Evolutionary conservation across 2,888 invertebrate genomes (phyloP).

Genomic region (Tolmerus cingulatus): DNA sequence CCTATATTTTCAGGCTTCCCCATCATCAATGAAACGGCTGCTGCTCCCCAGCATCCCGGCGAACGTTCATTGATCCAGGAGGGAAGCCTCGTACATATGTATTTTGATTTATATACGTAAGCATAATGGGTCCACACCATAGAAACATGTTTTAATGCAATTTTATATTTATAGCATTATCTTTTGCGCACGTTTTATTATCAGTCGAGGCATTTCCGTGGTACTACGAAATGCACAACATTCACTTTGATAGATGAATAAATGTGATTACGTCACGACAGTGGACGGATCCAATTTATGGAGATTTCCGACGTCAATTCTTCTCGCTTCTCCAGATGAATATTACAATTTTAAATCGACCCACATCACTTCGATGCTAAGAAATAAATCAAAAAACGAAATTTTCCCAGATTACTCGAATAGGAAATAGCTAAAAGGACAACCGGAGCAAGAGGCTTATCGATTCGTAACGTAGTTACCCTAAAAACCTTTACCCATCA

Average conservation of each 20-base stretch:
- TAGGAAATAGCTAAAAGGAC: too few species aligned
- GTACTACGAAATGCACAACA: not conserved
- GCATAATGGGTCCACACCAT: not conserved
- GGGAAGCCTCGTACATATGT: not conserved
- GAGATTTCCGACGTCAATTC: not conserved
- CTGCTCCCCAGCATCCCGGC: constrained; percentile 19
- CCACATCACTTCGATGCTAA: too few species aligned
- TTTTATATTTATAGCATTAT: constrained; percentile 7
- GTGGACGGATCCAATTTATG: not conserved
- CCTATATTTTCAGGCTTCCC: constrained; percentile 35
- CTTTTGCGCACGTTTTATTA: not conserved
- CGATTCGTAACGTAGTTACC: too few species aligned
- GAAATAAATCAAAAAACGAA: too few species aligned
- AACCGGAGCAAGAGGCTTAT: too few species aligned
- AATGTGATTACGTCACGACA: not conserved
- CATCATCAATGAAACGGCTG: constrained; percentile 40
- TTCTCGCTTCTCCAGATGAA: not conserved
- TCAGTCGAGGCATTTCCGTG: not conserved
- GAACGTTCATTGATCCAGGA: constrained; percentile 31
- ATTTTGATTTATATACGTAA: too few species aligned
- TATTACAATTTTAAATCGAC: not conserved
- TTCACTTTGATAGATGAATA: not conserved
- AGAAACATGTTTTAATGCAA: constrained; percentile 14
- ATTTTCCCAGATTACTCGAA: too few species aligned
- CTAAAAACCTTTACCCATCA: too few species aligned